Evolutionary conservation across 2,113 vertebrate species (phyloP).

Genomic region (Natator depressus): DNA sequence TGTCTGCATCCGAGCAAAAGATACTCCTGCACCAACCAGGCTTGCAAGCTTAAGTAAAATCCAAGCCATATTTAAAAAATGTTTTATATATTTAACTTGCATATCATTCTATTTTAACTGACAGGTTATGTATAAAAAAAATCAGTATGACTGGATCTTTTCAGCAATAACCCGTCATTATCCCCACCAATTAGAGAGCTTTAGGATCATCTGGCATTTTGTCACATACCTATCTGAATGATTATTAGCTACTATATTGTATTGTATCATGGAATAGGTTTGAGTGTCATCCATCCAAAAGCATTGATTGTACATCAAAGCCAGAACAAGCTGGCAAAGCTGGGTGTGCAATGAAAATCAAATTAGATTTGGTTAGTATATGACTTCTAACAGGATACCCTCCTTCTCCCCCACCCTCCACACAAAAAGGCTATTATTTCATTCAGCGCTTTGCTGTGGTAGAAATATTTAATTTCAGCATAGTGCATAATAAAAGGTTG

Average conservation of each 20-base stretch:
- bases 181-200: background rate
- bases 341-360: background rate
- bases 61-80: background rate
- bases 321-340: background rate
- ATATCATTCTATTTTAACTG: background rate
- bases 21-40: background rate
- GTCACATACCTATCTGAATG: background rate
- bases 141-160: background rate
- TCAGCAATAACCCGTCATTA: background rate
- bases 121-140: background rate
- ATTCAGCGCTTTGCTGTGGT: background rate
- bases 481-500: background rate
- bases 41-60: background rate
- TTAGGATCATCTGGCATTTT: background rate
- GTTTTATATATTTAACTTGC: background rate
- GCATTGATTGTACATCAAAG: rapidly evolving
- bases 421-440: background rate
- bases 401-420: no score
- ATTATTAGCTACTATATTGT: background rate
- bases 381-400: background rate
- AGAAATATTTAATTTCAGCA: background rate
- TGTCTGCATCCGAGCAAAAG: background rate
- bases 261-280: background rate
- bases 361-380: background rate
- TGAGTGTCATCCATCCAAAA: rapidly evolving